Evolutionary conservation across 2,113 vertebrate species (phyloP), one percentile per base, ranked within the genome.

Genomic region (Sisor rabdophorus): DNA sequence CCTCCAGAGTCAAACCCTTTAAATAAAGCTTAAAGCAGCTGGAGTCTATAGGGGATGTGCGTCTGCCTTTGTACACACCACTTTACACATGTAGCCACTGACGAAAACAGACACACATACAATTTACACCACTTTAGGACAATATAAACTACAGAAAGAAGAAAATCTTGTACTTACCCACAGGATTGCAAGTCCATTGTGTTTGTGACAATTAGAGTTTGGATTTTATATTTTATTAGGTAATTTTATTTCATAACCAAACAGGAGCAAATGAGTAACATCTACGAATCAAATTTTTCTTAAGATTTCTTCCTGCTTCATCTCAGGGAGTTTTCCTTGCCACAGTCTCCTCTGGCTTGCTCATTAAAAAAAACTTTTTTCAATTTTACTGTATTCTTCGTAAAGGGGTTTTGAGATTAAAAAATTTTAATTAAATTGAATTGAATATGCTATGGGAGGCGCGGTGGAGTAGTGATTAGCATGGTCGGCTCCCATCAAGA

Each of bases 81-180:
- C 88, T 90, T 91, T 91, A 91, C 91, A 91, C 89, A 85, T 87
- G 86, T 87, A 87, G 81, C 85, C 87, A 79, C 86, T 87, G 88
- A 81, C 71, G 74, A 86, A 84, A 88, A 84, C 86, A 85, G 84
- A 85, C 84, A 86, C 78, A 81, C 89, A 90, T 91, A 89, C 89
- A 91, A 91, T 91, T 92, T 92, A 88, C 89, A 91, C 89, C 20
- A 87, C 87, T 89, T 91, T 89, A 87, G 86, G 84, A 89, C 86
- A 89, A 89, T 86, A 87, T 91, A 91, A 91, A 91, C 89, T 91
- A 48, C 47, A 28, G 47, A 20, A 10, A 11, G 9, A 63, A 3
- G 20, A n/a, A 63, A 75, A 75, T 11, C 71, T 70, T 80, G 83
- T 79, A 85, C 11, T 63, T 82, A 88, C 83, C 86, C 90, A 87